phyloP scores from a whole-genome alignment of 2,113 vertebrate species.

The Hypocryptadius cinnamomeus region DNA sequence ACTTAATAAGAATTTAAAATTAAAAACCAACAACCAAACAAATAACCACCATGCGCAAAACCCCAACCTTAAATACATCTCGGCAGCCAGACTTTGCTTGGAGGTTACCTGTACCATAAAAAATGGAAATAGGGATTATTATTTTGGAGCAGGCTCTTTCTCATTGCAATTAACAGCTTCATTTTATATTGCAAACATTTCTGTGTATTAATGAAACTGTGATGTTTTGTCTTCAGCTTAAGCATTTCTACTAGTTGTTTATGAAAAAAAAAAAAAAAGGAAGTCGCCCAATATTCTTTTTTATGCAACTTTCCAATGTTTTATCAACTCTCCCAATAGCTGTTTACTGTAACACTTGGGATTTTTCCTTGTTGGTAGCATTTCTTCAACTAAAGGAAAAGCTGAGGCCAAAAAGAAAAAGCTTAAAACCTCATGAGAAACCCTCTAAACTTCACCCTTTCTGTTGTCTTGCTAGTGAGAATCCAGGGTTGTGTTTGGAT shows the following conservation, averaged over 20 bases:
- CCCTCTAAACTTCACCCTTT: neutral
- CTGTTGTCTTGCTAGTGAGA: constrained; percentile 66
- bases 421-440: neutral
- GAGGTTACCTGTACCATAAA: neutral
- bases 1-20: neutral
- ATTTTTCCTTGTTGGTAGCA: neutral
- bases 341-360: neutral
- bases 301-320: neutral
- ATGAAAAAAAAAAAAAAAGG: neutral
- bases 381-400: neutral
- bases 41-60: accelerated
- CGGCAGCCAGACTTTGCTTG: neutral
- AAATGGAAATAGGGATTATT: neutral
- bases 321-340: neutral
- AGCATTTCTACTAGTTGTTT: neutral
- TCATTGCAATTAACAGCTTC: neutral
- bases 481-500: constrained; percentile 68
- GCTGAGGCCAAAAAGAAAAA: neutral
- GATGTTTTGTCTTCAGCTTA: neutral
- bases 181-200: neutral
- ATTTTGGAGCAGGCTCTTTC: neutral
- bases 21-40: neutral
- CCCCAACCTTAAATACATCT: neutral
- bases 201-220: neutral
- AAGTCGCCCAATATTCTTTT: neutral